Conservation (phyloP, 1,140 invertebrate species). For the Radopholus similis region DNA sequence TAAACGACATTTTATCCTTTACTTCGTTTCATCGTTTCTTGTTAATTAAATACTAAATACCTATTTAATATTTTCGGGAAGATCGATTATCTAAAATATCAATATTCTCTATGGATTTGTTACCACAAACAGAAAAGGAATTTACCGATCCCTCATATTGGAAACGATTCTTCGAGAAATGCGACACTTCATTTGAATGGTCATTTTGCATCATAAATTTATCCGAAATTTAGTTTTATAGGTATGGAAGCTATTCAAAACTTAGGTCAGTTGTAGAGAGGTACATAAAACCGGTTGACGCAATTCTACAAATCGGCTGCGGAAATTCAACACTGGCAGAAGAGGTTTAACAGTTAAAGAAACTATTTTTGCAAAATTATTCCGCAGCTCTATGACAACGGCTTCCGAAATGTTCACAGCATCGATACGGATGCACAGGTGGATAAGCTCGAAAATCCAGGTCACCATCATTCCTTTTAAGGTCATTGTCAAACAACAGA, state of each 20-base stretch:
- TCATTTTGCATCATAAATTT: slow-evolving; percentile 1
- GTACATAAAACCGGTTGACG: slow-evolving; percentile 48
- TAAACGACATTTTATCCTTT: no score
- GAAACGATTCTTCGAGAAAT: slow-evolving; percentile 53
- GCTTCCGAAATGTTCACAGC: slow-evolving; percentile 45
- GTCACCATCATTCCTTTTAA: not conserved
- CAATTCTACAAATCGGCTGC: slow-evolving; percentile 54
- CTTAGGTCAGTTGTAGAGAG: slow-evolving; percentile 40
- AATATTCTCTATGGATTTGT: not conserved
- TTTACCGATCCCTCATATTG: slow-evolving; percentile 52
- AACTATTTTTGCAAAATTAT: slow-evolving; percentile 15
- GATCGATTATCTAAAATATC: no score
- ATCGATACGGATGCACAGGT: slow-evolving; percentile 45
- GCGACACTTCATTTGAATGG: slow-evolving; percentile 50
- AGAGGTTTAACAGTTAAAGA: slow-evolving; percentile 22
- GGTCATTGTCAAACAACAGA: slow-evolving; percentile 41
- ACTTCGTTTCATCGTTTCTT: no score
- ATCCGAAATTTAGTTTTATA: slow-evolving; percentile 12
- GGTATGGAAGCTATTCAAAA: slow-evolving; percentile 53
- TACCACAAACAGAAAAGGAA: slow-evolving; percentile 39
- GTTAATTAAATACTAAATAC: no score
- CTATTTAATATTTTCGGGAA: no score
- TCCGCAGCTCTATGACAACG: slow-evolving; percentile 55
- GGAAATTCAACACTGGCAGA: slow-evolving; percentile 54
- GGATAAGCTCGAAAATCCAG: not conserved